phyloP scores from a whole-genome alignment of 2,797 vertebrate genomes.

The Sebastolobus altivelis region DNA sequence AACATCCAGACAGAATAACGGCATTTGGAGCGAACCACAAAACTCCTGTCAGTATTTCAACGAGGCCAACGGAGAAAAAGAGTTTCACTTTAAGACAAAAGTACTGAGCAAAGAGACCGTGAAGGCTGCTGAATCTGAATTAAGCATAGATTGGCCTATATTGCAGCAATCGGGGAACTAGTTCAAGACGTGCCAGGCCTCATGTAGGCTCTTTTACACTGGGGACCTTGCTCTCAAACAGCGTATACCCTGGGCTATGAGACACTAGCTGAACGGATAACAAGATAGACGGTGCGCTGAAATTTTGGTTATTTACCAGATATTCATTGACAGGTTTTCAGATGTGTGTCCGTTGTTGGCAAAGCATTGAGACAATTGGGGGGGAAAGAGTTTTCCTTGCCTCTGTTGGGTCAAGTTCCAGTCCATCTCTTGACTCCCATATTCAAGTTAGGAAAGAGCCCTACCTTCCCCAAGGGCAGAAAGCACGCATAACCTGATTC shows the following conservation, averaged over 20 bases:
- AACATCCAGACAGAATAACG: constrained; percentile 48
- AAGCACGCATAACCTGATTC: constrained; percentile 38
- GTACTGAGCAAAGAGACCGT: constrained; percentile 51
- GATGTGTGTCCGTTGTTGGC: neutral
- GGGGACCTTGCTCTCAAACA: constrained; percentile 46
- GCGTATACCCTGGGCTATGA: neutral
- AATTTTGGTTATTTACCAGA: neutral
- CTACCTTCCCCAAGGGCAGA: constrained; percentile 39
- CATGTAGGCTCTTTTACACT: constrained; percentile 65
- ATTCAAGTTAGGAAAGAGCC: constrained; percentile 52
- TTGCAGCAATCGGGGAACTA: constrained; percentile 75
- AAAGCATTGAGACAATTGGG: neutral
- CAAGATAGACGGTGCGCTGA: neutral
- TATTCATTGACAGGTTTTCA: neutral
- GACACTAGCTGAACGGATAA: neutral
- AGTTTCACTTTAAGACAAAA: constrained; percentile 69
- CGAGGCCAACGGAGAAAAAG: constrained; percentile 30
- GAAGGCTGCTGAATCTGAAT: constrained; percentile 79
- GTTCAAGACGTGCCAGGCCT: constrained; percentile 76
- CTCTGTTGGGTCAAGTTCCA: constrained; percentile 20
- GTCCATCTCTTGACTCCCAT: constrained; percentile 29
- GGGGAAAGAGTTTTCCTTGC: constrained; percentile 2
- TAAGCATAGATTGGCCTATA: constrained; percentile 88
- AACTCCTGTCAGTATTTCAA: constrained; percentile 43
- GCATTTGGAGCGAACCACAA: constrained; percentile 41